Percentiles rank a stretch among this genome's conserved stretches.
Conservation (phyloP, 64 coral and sea anemone species). For the Porites lutea region DNA sequence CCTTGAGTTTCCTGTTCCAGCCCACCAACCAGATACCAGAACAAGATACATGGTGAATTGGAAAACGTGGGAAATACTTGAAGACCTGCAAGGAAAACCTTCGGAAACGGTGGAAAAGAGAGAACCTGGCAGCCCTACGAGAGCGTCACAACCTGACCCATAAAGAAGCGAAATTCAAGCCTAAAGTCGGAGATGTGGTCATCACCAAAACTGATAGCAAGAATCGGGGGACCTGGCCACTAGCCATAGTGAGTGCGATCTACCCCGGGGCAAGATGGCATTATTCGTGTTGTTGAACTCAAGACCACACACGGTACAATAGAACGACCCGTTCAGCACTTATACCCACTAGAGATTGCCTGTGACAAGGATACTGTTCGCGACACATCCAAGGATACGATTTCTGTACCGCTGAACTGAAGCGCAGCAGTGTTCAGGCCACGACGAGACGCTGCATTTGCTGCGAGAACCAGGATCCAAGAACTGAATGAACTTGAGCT, state of each 20-base stretch:
- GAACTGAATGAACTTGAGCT: background rate
- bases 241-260: background rate
- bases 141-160: background rate
- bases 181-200: background rate
- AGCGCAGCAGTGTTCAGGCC: background rate
- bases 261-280: background rate
- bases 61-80: background rate
- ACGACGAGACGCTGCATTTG: conserved; percentile 20
- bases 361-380: conserved; percentile 3
- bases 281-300: background rate
- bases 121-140: background rate
- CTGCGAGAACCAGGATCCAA: background rate
- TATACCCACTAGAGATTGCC: conserved; percentile 8
- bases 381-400: background rate
- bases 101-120: background rate
- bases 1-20: no score
- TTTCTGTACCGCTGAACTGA: background rate
- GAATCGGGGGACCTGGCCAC: conserved; percentile 12
- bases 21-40: background rate
- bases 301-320: background rate
- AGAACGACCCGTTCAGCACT: conserved; percentile 20
- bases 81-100: background rate
- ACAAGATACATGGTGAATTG: background rate
- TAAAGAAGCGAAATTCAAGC: background rate
- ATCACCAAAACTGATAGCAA: background rate